Evolutionary conservation across 2,113 vertebrate species (phyloP), one percentile per base, ranked within the genome.

Genomic region (Abramis brama): DNA sequence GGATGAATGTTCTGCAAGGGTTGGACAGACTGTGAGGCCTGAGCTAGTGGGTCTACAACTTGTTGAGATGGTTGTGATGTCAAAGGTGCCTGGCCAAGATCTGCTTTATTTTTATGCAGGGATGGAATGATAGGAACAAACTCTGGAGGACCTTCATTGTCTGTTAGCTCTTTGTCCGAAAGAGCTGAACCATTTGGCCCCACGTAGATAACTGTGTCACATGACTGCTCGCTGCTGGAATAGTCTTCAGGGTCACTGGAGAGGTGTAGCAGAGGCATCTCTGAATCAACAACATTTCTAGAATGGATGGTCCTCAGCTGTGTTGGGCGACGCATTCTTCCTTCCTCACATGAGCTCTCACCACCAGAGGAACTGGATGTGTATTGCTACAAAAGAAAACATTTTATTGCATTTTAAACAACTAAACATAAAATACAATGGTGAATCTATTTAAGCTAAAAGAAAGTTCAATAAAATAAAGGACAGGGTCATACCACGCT

Each of bases 151-250:
- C 97, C 98, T 91, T 99, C 98, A 0, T 99, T 99, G 94, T 99
- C 98, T 0, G 97, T 99, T 62, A 99, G 94, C 82, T 99, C 98
- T 89, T 96, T 97, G 89, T 99, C 98, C 0, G 98, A 99, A 82
- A 99, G 96, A 0, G 97, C 96, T 0, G 96, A 96, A 84, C 98
- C 98, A 0, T 97, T 98, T 0, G 98, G 97, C 12, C 97, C 98
- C 5, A 99, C 96, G 0, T 99, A 99, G 93, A 99, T 99, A 85
- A 99, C 98, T 0, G 98, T 99, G 92, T 99, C 98, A 12, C 98
- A 99, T 0, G 98, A 99, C 93, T 99, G 98, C 92, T 99, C 98
- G 0, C 98, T 99, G 95, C 98, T 99, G 55, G 98, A 99, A 15
- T 98, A 98, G 91, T 99, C 98, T 84, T 99, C 98, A 0, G 96